Conservation (phyloP, 2,113 vertebrate genomes). For the Pelmatolapia mariae region DNA sequence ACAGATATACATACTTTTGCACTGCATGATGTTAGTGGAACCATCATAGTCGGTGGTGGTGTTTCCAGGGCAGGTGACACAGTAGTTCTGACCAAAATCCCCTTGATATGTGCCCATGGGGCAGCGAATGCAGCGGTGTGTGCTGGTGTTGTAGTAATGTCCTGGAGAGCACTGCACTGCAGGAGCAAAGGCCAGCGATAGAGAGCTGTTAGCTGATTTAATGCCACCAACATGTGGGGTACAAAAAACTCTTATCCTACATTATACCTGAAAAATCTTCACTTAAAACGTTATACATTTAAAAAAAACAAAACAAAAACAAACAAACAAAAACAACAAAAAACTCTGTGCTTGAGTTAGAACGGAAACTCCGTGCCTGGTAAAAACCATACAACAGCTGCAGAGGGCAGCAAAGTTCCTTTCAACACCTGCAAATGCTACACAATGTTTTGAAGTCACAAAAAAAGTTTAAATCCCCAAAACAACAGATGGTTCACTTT, state of each 20-base stretch:
- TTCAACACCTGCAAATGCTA: neutral
- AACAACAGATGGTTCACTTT: neutral
- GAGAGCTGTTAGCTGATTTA: neutral
- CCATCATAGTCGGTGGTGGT: slow-evolving; percentile 97
- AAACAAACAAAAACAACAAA: neutral
- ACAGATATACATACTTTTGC: slow-evolving; percentile 83
- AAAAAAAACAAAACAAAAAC: neutral
- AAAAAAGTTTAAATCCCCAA: neutral
- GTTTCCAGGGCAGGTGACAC: slow-evolving; percentile 89
- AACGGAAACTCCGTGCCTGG: neutral
- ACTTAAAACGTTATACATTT: neutral
- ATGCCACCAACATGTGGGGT: neutral
- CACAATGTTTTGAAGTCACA: neutral
- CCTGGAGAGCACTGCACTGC: slow-evolving; percentile 94
- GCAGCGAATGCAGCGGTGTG: slow-evolving; percentile 95
- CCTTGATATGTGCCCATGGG: slow-evolving; percentile 83
- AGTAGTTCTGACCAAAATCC: slow-evolving; percentile 93
- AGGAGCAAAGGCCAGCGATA: neutral
- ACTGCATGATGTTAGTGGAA: slow-evolving; percentile 92
- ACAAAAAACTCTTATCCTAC: neutral
- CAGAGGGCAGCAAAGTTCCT: slow-evolving; percentile 45
- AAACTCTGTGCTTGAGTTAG: neutral
- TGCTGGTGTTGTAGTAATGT: slow-evolving; percentile 94
- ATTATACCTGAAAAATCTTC: neutral
- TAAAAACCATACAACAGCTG: neutral